phyloP scores from a whole-genome alignment of 1,140 invertebrate species.

The Euwallacea fornicatus region DNA sequence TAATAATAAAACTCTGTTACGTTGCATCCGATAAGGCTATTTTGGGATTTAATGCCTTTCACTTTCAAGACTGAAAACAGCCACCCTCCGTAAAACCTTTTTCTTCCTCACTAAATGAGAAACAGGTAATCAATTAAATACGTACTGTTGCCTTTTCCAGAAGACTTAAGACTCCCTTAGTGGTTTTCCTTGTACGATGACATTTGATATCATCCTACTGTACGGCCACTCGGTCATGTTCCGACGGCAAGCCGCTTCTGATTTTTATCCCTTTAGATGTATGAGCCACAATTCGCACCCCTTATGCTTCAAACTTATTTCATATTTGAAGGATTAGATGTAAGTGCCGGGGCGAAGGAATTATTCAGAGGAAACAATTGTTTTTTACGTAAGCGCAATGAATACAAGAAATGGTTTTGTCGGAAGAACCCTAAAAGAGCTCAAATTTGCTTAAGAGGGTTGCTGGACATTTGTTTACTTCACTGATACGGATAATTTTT shows the following conservation, averaged over 20 bases:
- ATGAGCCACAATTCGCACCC: conserved; percentile 25
- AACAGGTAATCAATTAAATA: conserved; percentile 24
- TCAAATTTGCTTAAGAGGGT: too few relatives aligned
- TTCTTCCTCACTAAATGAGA: conserved; percentile 2
- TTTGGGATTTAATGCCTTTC: too few relatives aligned
- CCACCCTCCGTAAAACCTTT: neutral
- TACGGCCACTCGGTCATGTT: conserved; percentile 37
- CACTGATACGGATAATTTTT: too few relatives aligned
- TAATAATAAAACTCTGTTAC: too few relatives aligned
- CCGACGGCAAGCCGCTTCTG: conserved; percentile 33
- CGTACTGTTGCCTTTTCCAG: conserved; percentile 19
- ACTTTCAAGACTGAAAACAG: too few relatives aligned
- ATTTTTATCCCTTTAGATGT: conserved; percentile 36
- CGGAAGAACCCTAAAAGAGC: too few relatives aligned
- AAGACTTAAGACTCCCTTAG: conserved; percentile 25
- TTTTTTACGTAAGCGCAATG: too few relatives aligned
- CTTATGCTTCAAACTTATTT: conserved; percentile 22
- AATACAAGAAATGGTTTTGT: too few relatives aligned
- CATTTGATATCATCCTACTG: conserved; percentile 32
- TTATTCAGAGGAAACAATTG: too few relatives aligned
- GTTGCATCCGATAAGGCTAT: too few relatives aligned
- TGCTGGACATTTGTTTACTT: too few relatives aligned
- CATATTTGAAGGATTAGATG: conserved; percentile 11
- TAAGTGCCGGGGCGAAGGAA: too few relatives aligned
- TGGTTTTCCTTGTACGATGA: conserved; percentile 32